These are phyloP conservation scores for Bothrops jararaca DNA, from an alignment of 2,113 vertebrate species.

Conservation along the genomic window DNA sequence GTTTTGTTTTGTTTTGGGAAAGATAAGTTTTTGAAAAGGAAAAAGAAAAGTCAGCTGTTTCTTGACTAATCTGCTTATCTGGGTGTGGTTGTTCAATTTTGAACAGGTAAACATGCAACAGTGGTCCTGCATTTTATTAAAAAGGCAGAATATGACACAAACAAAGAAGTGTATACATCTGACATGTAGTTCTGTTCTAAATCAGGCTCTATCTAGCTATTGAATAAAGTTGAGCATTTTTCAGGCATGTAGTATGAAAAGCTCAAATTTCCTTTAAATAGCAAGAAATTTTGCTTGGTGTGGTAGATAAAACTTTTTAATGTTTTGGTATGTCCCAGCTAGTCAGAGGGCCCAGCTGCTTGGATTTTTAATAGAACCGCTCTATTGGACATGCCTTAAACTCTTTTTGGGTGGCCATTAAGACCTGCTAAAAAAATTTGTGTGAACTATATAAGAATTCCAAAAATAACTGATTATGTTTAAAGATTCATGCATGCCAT, in stretches of 20 bases:
- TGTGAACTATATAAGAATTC: not conserved
- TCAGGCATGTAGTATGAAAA: not conserved
- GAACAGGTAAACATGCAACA: not conserved
- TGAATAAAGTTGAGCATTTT: not conserved
- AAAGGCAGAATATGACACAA: not conserved
- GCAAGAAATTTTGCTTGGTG: not conserved
- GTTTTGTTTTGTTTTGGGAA: not conserved
- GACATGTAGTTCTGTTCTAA: not conserved
- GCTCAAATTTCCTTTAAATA: conserved; percentile 5
- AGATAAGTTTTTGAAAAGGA: not conserved
- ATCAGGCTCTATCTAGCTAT: not conserved
- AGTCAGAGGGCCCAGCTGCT: not conserved
- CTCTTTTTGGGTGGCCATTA: not conserved
- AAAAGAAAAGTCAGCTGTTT: not conserved
- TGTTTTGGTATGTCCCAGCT: not conserved
- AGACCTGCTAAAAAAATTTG: not conserved
- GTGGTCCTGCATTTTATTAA: not conserved
- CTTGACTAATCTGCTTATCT: not conserved
- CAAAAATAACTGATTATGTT: not conserved
- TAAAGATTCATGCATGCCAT: not conserved
- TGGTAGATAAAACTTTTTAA: not conserved
- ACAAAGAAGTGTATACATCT: not conserved
- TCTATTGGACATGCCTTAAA: not conserved
- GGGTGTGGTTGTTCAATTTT: not conserved
- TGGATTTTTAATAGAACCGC: not conserved